A percentile compares a stretch with the other conserved stretches of the same genome.
Conservation (phyloP, 2,888 invertebrate genomes). For the Ramazzottius varieornatus region DNA sequence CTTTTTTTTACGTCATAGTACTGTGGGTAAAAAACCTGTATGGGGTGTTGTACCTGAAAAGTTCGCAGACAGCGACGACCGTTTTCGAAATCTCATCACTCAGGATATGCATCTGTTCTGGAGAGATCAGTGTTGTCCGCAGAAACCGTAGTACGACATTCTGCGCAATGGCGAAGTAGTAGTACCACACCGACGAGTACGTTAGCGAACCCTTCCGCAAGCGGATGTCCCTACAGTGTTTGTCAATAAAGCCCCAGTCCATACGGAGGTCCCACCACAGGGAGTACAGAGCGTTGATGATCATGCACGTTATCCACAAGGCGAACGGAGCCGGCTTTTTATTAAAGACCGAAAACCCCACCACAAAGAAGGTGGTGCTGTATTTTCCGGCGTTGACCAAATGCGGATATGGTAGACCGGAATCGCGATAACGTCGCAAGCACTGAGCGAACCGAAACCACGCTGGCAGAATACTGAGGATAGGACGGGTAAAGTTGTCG, state of each 20-base stretch:
- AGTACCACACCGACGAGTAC: slow-evolving; percentile 14
- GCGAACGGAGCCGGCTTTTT: not conserved
- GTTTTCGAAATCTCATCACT: slow-evolving; percentile 4
- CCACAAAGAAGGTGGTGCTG: slow-evolving; percentile 22
- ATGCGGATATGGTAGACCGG: slow-evolving; percentile 20
- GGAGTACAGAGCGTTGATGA: slow-evolving; percentile 21
- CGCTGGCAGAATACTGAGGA: slow-evolving; percentile 27
- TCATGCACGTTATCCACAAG: slow-evolving; percentile 18
- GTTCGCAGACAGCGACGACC: slow-evolving; percentile 5
- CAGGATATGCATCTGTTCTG: not conserved
- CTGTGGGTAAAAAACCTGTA: not conserved
- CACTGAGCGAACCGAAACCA: slow-evolving; percentile 30
- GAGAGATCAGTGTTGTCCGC: slow-evolving; percentile 6
- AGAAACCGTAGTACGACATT: slow-evolving; percentile 7
- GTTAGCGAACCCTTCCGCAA: slow-evolving; percentile 21
- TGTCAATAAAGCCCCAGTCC: slow-evolving; percentile 25
- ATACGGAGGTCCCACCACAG: slow-evolving; percentile 24
- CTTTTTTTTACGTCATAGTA: not conserved
- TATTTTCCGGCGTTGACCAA: slow-evolving; percentile 25
- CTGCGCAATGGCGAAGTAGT: slow-evolving; percentile 5
- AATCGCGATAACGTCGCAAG: slow-evolving; percentile 27
- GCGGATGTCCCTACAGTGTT: slow-evolving; percentile 17
- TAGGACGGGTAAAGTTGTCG: slow-evolving; percentile 22
- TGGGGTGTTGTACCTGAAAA: slow-evolving; percentile 4
- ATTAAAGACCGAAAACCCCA: slow-evolving; percentile 13